Base-by-base conservation (phyloP, 2,797 vertebrate species). In the Alauda arvensis region DNA sequence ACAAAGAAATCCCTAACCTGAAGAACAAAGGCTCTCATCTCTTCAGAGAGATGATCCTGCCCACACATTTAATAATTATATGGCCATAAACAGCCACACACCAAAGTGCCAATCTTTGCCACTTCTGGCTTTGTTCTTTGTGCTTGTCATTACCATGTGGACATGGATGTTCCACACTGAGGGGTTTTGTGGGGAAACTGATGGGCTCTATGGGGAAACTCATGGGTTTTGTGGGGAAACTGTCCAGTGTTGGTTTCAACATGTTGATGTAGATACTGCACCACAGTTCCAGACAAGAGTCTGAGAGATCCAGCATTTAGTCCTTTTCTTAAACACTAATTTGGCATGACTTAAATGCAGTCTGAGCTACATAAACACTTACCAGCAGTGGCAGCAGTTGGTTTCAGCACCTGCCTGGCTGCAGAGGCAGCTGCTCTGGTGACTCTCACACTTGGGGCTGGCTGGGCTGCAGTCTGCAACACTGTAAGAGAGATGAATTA, bases 381-480 rank as follows among this genome's bases (percentile, higher is more conserved):
- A 96, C 95, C 90, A 40, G 84, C 4, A 43, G 79, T 4, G 9
- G 72, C 6, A 49, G 81, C 21, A n/a, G 75, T 18, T 29, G 86
- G 42, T 72, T 85, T 91, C 59, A 56, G 65, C 65, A n/a, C 14
- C 83, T 92, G 94, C 20, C 70, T 93, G 14, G 93, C 91, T 75
- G 90, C 92, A 77, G 91, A 80, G 18, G 93, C 3, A 1, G 94
- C 85, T 69, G 95, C 87, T 93, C 96, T 95, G 66, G 94, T 95
- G 33, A 90, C 52, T 71, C 95, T 91, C 33, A 52, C 31, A 7
- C 43, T 91, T 9, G 89, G 29, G 29, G 75, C 62, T 67, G 59
- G 3, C 14, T 93, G 85, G 74, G 37, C 55, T 39, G 67, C 45
- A 46, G 60, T 5, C 40, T 83, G 93, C 48, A 84, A n/a, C 52